These are phyloP conservation scores for Synanthedon tipuliformis DNA, from an alignment of 2,888 invertebrate species.

Conservation along the genomic window DNA sequence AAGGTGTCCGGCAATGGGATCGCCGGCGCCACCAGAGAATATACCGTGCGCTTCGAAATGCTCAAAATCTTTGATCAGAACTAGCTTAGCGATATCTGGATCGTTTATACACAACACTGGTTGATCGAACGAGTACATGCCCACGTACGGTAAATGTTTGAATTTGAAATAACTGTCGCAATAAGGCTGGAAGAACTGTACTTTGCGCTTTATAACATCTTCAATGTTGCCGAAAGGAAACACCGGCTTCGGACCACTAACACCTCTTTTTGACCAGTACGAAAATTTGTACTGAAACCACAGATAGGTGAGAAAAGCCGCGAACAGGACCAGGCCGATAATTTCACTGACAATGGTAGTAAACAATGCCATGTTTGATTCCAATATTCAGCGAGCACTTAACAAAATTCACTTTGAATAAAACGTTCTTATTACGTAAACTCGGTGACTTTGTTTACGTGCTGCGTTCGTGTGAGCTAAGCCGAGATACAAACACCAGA, in stretches of 20 bases:
- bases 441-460: not conserved
- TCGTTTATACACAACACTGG: slow-evolving; percentile 74
- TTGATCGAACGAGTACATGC: slow-evolving; percentile 72
- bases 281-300: slow-evolving; percentile 57
- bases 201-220: slow-evolving; percentile 61
- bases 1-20: slow-evolving; percentile 72
- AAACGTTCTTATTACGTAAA: not conserved
- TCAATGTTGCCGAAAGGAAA: slow-evolving; percentile 75
- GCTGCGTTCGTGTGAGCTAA: not conserved
- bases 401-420: not conserved
- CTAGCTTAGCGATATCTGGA: slow-evolving; percentile 69
- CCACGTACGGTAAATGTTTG: slow-evolving; percentile 61
- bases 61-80: slow-evolving; percentile 73
- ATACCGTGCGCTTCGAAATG: slow-evolving; percentile 76
- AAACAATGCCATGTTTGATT: not conserved
- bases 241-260: slow-evolving; percentile 65
- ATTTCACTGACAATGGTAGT: slow-evolving; percentile 3
- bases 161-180: slow-evolving; percentile 69
- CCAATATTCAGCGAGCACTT: not conserved
- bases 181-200: slow-evolving; percentile 73
- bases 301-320: slow-evolving; percentile 12
- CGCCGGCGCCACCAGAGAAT: slow-evolving; percentile 70
- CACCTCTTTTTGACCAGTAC: slow-evolving; percentile 72
- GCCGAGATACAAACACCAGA: not conserved
- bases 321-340: slow-evolving; percentile 2